phyloP scores from a whole-genome alignment of 1,140 invertebrate species.

The Dysdera silvatica region DNA sequence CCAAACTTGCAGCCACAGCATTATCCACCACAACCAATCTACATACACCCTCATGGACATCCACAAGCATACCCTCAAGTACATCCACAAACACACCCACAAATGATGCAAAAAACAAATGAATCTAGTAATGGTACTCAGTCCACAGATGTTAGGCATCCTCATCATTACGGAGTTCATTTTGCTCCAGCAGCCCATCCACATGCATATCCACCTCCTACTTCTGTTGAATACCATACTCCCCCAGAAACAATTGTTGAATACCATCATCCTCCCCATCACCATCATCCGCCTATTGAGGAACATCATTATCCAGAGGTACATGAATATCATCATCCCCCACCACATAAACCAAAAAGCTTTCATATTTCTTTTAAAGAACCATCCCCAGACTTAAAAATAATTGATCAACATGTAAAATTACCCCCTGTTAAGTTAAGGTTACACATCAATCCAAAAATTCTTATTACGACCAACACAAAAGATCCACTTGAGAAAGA shows the following conservation, averaged over 20 bases:
- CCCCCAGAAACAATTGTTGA: conserved; percentile 11
- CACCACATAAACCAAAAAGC: conserved; percentile 5
- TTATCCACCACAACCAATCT: too few species aligned
- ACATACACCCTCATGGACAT: too few species aligned
- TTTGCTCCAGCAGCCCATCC: conserved; percentile 1
- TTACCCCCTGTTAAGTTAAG: conserved; percentile 24
- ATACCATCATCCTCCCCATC: conserved; percentile 11
- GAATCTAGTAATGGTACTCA: too few species aligned
- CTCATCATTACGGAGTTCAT: too few species aligned
- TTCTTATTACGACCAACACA: conserved; percentile 22
- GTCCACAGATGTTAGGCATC: too few species aligned
- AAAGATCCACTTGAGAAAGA: conserved; percentile 28
- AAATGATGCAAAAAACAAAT: too few species aligned
- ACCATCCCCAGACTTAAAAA: conserved; percentile 17
- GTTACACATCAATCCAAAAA: conserved; percentile 28
- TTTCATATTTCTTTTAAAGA: conserved; percentile 13
- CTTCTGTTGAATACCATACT: conserved; percentile 8
- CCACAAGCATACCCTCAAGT: too few species aligned
- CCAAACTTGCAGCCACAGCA: too few species aligned
- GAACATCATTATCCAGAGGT: not conserved
- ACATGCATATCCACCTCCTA: not conserved
- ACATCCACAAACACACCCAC: too few species aligned
- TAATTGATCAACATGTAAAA: conserved; percentile 19
- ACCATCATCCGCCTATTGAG: not conserved
- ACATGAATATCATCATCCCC: not conserved